A percentile compares a stretch with the other conserved stretches of the same genome.
phyloP scores from a whole-genome alignment of 2,797 vertebrate species.

The Fringilla coelebs region DNA sequence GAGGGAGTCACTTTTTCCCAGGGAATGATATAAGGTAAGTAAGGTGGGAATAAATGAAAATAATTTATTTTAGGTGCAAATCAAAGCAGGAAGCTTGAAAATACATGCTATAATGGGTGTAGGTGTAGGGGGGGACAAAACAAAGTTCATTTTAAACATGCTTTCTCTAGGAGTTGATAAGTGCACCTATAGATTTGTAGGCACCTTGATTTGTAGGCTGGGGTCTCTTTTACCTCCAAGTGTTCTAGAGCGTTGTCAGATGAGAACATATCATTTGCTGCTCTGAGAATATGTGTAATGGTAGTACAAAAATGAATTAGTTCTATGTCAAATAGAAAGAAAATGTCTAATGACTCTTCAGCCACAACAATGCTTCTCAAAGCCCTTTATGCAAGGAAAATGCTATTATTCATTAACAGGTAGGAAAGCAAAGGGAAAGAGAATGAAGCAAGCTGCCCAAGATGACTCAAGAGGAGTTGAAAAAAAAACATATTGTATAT shows the following conservation, averaged over 20 bases:
- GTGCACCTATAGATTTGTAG: neutral
- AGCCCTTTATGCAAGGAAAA: neutral
- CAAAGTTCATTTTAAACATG: neutral
- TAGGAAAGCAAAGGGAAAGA: neutral
- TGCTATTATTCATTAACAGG: neutral
- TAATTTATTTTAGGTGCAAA: neutral
- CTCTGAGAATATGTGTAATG: neutral
- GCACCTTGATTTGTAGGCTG: too few species aligned
- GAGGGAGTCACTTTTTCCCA: neutral
- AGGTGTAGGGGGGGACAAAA: accelerated
- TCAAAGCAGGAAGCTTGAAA: neutral
- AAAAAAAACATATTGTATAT: neutral
- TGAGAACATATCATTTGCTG: neutral
- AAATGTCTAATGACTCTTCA: neutral
- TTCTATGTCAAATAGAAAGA: neutral
- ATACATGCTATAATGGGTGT: neutral
- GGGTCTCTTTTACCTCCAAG: neutral
- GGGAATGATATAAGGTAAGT: neutral
- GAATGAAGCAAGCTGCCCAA: neutral
- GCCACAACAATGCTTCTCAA: neutral
- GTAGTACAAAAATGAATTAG: neutral
- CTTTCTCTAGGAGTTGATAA: neutral
- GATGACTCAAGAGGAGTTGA: neutral
- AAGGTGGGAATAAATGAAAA: neutral
- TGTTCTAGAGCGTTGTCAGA: neutral